Conservation (phyloP, 1,140 invertebrate genomes). For the Drosophila repletoides region DNA sequence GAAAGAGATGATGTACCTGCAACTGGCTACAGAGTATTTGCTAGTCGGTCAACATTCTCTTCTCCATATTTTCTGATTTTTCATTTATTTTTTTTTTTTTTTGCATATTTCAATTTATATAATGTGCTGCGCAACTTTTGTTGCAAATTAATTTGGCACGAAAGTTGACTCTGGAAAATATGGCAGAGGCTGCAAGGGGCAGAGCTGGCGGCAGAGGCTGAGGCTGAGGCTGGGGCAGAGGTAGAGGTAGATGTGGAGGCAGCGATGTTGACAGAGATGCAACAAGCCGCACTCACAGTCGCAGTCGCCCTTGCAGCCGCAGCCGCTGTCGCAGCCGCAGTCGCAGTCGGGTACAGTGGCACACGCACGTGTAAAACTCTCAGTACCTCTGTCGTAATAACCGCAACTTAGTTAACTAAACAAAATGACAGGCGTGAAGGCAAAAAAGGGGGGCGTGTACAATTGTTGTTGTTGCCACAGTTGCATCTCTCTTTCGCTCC, state of each 20-base stretch:
- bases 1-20: too few relatives aligned
- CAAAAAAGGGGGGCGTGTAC: conserved; percentile 9
- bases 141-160: conserved; percentile 77
- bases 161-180: conserved; percentile 67
- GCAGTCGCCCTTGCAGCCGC: neutral
- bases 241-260: neutral
- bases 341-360: neutral
- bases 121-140: conserved; percentile 70
- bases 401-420: conserved; percentile 81
- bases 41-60: too few relatives aligned
- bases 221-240: neutral
- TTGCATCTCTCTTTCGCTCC: neutral
- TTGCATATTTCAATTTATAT: conserved; percentile 70
- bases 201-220: neutral
- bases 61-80: conserved; percentile 9
- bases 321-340: neutral
- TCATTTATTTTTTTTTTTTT: conserved; percentile 29
- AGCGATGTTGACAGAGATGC: neutral
- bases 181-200: conserved; percentile 25
- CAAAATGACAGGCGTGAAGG: conserved; percentile 62
- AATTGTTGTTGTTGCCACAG: conserved; percentile 33
- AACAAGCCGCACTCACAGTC: neutral
- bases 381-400: conserved; percentile 61
- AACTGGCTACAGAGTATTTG: too few relatives aligned
- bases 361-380: conserved; percentile 41